Evolutionary conservation across 2,113 vertebrate species (phyloP), one percentile per base, ranked within the genome.

Genomic region (Ancistrus triradiatus): DNA sequence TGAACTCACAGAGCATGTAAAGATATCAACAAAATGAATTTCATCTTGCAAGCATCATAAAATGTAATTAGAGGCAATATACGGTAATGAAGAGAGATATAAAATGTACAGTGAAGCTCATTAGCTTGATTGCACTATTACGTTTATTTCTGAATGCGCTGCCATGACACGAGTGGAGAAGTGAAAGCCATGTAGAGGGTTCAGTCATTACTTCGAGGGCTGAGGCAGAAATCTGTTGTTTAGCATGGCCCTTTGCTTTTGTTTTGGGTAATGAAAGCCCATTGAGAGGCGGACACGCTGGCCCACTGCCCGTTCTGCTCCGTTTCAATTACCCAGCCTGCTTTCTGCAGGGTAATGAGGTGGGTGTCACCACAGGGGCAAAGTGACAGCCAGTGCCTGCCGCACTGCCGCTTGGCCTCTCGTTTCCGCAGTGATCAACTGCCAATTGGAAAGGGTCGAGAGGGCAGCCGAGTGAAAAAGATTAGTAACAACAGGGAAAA

Each of bases 301-400:
- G 82, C 82, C 81, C 49, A 47, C 76, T 81, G 85, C 80, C 80
- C 81, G 81, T 79, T 73, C 75, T 62, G 70, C 80, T 81, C 82
- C 68, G 83, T 82, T 87, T 82, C 83, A 87, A 80, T 85, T 84
- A 84, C 82, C 82, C 85, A 83, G 83, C 84, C 80, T 84, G 82
- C 80, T 74, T 74, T 76, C 75, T 47, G 79, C 73, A 55, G 80
- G 81, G 80, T 84, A 78, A 84, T 85, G 81, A 83, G 84, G 82
- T 85, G 85, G 85, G 86, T 81, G 86, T 81, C 83, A 48, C 81
- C 72, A 78, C 78, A 77, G 62, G 83, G 86, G 74, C 81, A 81
- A 79, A 80, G 77, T 69, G 68, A 81, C 80, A 77, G 72, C 51
- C 75, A 81, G 76, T 77, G 72, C 81, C 83, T 82, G 79, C 80